Evolutionary conservation across 2,888 invertebrate genomes (phyloP), one percentile per base, ranked within the genome.

Genomic region (Drosophila anceps): DNA sequence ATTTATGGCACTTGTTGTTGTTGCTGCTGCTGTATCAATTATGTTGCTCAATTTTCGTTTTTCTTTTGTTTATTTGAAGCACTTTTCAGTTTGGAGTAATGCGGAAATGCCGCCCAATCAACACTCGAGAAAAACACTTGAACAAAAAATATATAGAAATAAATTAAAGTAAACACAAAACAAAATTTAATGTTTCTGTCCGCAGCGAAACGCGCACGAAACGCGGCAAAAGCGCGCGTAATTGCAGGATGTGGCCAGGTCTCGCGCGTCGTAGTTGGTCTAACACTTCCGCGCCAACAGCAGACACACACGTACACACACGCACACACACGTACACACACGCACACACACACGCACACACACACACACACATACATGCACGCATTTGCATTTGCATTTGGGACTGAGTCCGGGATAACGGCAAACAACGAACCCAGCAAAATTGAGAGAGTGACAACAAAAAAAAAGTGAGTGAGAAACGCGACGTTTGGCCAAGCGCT

Each of bases 401-500:
- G 33, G 37, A 12, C 33, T 44, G n/a, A 29, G 57, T 20, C 53
- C 53, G 67, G 53, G 39, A 74, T 67, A 51, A 68, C 60, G 29
- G 55, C 44, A 50, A 64, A 54, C 24, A 54, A 73, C 64, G 51
- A 61, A 70, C 71, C 69, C 51, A 71, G 39, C 41, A 53, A 24
- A 5, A 48, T 12, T 39, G 37, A 62, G 41, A 65, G 39, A 57
- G 48, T 50, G n/a, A 29, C 10, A 8, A 1, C 2, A n/a, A 29
- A 48, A 27, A 48, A 15, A 27, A 9, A 27, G 3, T 29, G 48
- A n/a, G 10, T 31, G 37, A 37, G 50, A 33, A 69, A 65, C 81
- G 83, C 89, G 82, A 79, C 81, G 84, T 70, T 61, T 76, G 71
- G 71, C 68, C 76, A 74, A 79, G 82, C 87, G 89, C 75, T 84